Conservation (phyloP, 1,140 invertebrate genomes). For the Caerostris darwini region DNA sequence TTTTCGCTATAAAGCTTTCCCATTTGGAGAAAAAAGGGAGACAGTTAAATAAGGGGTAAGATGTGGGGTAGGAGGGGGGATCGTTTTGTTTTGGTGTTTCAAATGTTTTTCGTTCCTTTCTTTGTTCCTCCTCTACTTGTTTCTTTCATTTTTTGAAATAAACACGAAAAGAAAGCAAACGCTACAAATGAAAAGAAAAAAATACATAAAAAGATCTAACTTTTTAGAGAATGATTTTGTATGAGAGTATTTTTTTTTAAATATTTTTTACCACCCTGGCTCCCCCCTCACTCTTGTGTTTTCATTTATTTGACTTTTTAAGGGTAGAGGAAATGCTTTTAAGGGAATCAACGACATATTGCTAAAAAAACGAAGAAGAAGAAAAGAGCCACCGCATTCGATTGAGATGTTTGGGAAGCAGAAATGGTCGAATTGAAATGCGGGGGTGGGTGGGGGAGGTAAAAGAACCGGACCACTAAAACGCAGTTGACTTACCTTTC, state of each 20-base stretch:
- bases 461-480: slow-evolving; percentile 12
- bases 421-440: not conserved
- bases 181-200: slow-evolving; percentile 57
- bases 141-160: slow-evolving; percentile 64
- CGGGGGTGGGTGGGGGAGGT: not conserved
- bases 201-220: slow-evolving; percentile 50
- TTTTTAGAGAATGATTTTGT: slow-evolving; percentile 71
- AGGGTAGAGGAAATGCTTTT: slow-evolving; percentile 65
- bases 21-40: slow-evolving; percentile 55
- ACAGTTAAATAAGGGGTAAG: slow-evolving; percentile 42
- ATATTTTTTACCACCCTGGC: not conserved
- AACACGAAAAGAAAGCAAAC: slow-evolving; percentile 62
- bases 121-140: slow-evolving; percentile 14
- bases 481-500: slow-evolving; percentile 57
- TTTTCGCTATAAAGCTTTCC: slow-evolving; percentile 66
- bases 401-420: slow-evolving; percentile 38
- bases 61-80: too few relatives aligned
- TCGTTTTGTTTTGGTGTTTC: slow-evolving; percentile 59
- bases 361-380: slow-evolving; percentile 21
- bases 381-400: slow-evolving; percentile 24
- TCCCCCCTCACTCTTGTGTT: slow-evolving; percentile 13
- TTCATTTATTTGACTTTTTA: slow-evolving; percentile 44
- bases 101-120: not conserved
- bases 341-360: slow-evolving; percentile 57
- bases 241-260: slow-evolving; percentile 33